Conservation (phyloP, 2,113 vertebrate species). For the Pimephales promelas region DNA sequence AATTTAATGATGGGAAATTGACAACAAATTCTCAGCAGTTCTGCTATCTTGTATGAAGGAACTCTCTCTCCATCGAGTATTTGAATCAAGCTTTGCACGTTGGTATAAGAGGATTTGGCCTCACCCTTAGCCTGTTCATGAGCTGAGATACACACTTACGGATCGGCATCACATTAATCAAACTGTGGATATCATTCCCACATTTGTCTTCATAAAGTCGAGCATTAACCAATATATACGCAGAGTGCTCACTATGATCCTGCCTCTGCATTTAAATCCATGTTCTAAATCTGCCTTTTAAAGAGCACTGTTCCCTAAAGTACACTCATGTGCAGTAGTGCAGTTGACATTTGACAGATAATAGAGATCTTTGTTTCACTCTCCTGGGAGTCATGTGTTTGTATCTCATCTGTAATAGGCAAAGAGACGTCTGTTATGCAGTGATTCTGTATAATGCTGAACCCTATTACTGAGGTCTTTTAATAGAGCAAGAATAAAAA, state of each 20-base stretch:
- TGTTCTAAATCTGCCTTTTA: constrained; percentile 28
- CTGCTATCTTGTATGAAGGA: neutral
- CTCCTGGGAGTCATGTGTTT: constrained; percentile 26
- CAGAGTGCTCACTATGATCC: neutral
- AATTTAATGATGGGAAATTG: neutral
- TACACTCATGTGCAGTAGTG: neutral
- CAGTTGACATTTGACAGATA: constrained; percentile 32
- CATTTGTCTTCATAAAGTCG: constrained; percentile 45
- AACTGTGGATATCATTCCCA: constrained; percentile 48
- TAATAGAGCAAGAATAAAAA: too few relatives aligned
- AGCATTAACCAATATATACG: constrained; percentile 6
- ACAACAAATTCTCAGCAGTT: neutral
- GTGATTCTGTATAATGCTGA: neutral
- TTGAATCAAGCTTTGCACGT: constrained; percentile 68
- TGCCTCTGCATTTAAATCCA: constrained; percentile 23
- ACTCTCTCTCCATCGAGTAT: constrained; percentile 59
- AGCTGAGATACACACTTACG: constrained; percentile 69
- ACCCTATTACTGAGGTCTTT: neutral
- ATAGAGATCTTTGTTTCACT: constrained; percentile 27
- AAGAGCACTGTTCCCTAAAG: constrained; percentile 18
- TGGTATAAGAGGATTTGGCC: constrained; percentile 73
- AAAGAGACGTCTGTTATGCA: neutral
- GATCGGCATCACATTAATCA: constrained; percentile 57
- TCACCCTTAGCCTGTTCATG: constrained; percentile 68
- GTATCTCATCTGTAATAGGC: constrained; percentile 7